Conservation (phyloP, 1,140 invertebrate genomes). For the Drosophila sucinea region DNA sequence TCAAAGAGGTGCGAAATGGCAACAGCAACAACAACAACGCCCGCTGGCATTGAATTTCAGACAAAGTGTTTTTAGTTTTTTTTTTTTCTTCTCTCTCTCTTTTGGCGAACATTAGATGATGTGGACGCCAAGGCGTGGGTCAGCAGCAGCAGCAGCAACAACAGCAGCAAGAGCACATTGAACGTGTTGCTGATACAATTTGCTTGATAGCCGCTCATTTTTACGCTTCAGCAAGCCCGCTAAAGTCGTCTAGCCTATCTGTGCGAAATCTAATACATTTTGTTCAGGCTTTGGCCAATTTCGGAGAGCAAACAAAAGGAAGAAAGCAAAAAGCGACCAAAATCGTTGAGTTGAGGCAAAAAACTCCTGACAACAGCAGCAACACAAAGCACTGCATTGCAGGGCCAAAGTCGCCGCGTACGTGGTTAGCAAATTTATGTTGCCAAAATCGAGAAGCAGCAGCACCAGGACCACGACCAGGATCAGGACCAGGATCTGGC, state of each 20-base stretch:
- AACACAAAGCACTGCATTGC: constrained; percentile 70
- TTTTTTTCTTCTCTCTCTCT: background rate
- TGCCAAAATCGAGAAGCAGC: constrained; percentile 41
- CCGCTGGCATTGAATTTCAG: constrained; percentile 80
- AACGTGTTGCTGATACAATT: constrained; percentile 81
- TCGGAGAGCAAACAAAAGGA: constrained; percentile 43
- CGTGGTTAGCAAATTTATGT: constrained; percentile 78
- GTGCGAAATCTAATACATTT: constrained; percentile 79
- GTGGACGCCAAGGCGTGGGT: constrained; percentile 62
- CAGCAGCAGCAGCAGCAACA: constrained; percentile 36
- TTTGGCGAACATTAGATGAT: constrained; percentile 67
- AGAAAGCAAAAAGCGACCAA: constrained; percentile 17
- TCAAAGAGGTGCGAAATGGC: constrained; percentile 79
- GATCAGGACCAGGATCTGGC: constrained; percentile 43
- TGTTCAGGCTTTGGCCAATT: constrained; percentile 66
- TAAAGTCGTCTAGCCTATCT: constrained; percentile 57
- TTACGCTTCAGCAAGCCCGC: constrained; percentile 71
- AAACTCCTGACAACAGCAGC: constrained; percentile 65
- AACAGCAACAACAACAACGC: constrained; percentile 41
- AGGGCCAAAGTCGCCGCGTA: constrained; percentile 64
- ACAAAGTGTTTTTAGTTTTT: constrained; percentile 74
- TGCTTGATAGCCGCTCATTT: constrained; percentile 79
- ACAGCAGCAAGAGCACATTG: constrained; percentile 26
- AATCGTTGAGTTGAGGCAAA: constrained; percentile 25
- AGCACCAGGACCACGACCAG: constrained; percentile 21